A percentile compares a stretch with the other conserved stretches of the same genome.
Conservation (phyloP, 2,888 invertebrate species). For the Nomada fabriciana region DNA sequence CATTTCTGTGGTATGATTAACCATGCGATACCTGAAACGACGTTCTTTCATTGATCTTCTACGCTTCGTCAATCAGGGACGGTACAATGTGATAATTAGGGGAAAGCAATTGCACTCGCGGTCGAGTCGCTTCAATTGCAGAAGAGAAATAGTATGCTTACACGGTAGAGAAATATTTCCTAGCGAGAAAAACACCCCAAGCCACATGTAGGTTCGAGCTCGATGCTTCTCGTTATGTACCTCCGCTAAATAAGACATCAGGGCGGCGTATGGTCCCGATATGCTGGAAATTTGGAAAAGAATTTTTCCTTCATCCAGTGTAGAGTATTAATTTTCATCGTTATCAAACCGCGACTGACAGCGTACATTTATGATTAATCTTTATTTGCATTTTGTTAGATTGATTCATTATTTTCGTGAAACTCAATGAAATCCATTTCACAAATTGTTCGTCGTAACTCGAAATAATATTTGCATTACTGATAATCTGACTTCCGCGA, state of each 20-base stretch:
- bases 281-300: constrained; percentile 70
- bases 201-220: constrained; percentile 81
- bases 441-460: no score
- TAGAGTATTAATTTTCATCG: no score
- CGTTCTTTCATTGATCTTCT: no score
- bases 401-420: no score
- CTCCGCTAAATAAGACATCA: constrained; percentile 82
- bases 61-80: background rate
- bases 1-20: constrained; percentile 88
- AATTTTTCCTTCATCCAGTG: background rate
- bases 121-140: background rate
- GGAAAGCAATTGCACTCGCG: background rate
- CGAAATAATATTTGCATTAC: no score
- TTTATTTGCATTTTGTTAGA: no score
- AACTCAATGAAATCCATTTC: no score
- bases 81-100: background rate
- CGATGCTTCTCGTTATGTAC: constrained; percentile 78
- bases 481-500: no score
- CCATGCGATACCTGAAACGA: constrained; percentile 88
- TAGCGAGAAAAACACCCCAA: constrained; percentile 80
- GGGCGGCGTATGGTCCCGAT: constrained; percentile 80
- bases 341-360: no score
- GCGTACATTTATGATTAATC: no score
- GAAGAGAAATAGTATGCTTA: constrained; percentile 76
- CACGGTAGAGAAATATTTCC: constrained; percentile 86